Evolutionary conservation across 30 jellyfish, hydroid and myxozoan species (phyloP).

Genomic region (Hydractinia symbiolongicarpus): DNA sequence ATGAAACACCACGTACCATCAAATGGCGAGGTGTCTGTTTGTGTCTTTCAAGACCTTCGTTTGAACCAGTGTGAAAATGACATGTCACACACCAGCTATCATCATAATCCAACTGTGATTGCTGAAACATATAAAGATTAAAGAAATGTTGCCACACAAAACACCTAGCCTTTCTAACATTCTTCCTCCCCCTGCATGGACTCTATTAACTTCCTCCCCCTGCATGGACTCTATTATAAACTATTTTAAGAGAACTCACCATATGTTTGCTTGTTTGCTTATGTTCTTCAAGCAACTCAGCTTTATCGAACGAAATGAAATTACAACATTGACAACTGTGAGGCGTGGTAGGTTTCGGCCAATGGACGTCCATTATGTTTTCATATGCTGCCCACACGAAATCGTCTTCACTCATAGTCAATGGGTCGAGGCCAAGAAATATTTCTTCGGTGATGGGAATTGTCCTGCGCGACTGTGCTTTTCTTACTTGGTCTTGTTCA

Average conservation of each 20-base stretch:
- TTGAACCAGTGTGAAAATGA: not conserved
- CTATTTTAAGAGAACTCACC: not conserved
- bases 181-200: too few species aligned
- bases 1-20: not conserved
- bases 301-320: not conserved
- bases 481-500: not conserved
- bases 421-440: not conserved
- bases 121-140: not conserved
- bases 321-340: conserved; percentile 8
- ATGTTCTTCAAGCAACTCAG: not conserved
- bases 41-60: not conserved
- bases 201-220: too few species aligned
- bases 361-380: conserved; percentile 8
- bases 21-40: conserved; percentile 8
- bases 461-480: not conserved
- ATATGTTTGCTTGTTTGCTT: not conserved
- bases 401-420: not conserved
- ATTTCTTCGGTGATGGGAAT: conserved; percentile 2
- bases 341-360: not conserved
- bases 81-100: not conserved
- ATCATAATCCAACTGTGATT: not conserved
- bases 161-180: too few species aligned
- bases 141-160: not conserved
- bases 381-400: not conserved
- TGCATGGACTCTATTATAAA: not conserved